Base-by-base conservation (phyloP, 2,113 vertebrate species). In the Rhinolophus sinicus region DNA sequence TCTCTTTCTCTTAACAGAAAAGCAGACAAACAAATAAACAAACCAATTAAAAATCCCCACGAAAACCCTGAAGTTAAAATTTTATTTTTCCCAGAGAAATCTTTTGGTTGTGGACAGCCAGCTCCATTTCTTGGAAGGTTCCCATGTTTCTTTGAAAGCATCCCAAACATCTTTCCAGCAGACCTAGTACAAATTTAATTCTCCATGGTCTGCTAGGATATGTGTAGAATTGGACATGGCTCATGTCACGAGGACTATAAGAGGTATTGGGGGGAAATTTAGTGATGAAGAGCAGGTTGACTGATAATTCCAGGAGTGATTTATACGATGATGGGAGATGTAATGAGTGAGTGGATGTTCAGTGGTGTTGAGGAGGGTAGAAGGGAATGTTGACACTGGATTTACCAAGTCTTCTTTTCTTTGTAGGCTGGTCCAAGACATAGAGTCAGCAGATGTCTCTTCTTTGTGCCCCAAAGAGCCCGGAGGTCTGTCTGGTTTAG, bases 351-450 rank as follows among this genome's bases (percentile, higher is more conserved):
- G 22, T 69, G 38, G 80, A 30, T 8, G 1, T 38, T 86, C 40
- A 16, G 1, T n/a, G 69, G 13, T 81, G 8, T 52, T 38, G 40
- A 76, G 30, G 40, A 76, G 87, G 70, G 38, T 3, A 97, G 98
- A 11, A 44, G 95, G 28, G 40, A 52, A 18, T 95, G 88, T 52
- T 85, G 98, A 97, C 93, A 52, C 98, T 84, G 97, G 65, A 3
- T 62, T 96, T 89, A 93, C 78, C 82, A 67, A 33, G 16, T 64
- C 8, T 91, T 96, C 40, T 90, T 56, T 69, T 97, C 69, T 91
- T 30, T 56, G 16, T 64, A 98, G 98, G 80, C 69, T 98, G 90
- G 93, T 98, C 65, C 98, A 98, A 95, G 98, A 98, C 67, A 93
- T 98, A 78, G 97, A 96, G 3, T 95, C 96, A n/a, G 97, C 78